Base-by-base conservation (phyloP, 2,797 vertebrate species). In the Astyanax mexicanus region DNA sequence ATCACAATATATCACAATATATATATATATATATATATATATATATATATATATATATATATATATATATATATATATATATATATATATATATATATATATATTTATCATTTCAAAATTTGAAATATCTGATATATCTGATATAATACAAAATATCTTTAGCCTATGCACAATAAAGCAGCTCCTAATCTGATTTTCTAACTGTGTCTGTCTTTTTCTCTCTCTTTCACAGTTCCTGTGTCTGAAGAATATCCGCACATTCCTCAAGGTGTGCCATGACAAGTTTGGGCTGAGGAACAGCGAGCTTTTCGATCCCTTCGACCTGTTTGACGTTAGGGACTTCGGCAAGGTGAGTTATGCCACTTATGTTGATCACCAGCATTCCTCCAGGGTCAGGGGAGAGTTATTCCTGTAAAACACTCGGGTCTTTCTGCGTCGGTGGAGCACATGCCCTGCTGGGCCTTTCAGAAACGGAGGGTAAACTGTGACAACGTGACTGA, bases 171-270 rank as follows among this genome's bases (percentile, higher is more conserved):
- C n/a, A n/a, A 15, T 3, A 51, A 27, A 45, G 27, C 35, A 12
- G 25, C 52, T 10, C 11, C 47, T 71, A 57, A 58, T 23, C n/a
- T 29, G 3, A 6, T 51, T 19, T 32, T 5, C 4, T 62, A 21
- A 19, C 1, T 51, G 1, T 1, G 62, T 44, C 69, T 44, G 55
- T 65, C 15, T 42, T 25, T 65, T 29, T 82, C 1, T 80, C 5
- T 71, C n/a, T n/a, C n/a, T n/a, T 37, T 79, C 58, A 64, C 74
- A 99, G 98, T 99, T 99, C 79, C 92, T 99, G 77, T 99, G 98
- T 61, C 54, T 99, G 93, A 99, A 99, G 93, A 99, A 99, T 86
- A 99, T 99, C 81, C 91, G 97, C 47, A 99, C 96, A 0, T 99
- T 99, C 88, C 93, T 99, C 0, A 98, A 96, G 83, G 96, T 98